Percentiles rank a stretch among this genome's conserved stretches.
phyloP scores from a whole-genome alignment of 2,113 vertebrate genomes.

The Pollimyrus isidori region DNA sequence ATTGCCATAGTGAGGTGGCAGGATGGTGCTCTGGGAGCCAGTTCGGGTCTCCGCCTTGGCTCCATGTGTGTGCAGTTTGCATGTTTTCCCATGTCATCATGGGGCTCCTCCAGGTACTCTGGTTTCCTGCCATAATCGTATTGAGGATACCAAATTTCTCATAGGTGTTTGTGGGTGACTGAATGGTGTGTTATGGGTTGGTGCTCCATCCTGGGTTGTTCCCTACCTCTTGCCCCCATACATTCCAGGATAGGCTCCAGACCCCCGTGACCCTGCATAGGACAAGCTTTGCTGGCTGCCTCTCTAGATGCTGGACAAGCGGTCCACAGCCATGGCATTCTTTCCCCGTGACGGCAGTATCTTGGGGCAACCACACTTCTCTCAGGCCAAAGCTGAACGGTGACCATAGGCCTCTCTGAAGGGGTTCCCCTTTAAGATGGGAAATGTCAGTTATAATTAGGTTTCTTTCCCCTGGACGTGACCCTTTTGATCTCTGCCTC shows the following conservation, averaged over 20 bases:
- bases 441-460: constrained; percentile 46
- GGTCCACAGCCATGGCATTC: constrained; percentile 32
- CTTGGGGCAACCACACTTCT: constrained; percentile 37
- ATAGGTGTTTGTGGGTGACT: background rate
- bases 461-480: constrained; percentile 39
- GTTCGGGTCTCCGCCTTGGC: background rate
- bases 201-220: background rate
- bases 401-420: constrained; percentile 35
- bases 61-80: background rate
- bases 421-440: constrained; percentile 49
- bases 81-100: background rate
- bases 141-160: background rate
- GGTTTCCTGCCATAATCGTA: background rate
- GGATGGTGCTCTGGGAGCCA: background rate
- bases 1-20: background rate
- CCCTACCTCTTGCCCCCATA: background rate
- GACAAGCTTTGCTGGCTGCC: constrained; percentile 19
- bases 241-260: background rate
- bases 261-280: background rate
- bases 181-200: background rate
- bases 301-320: constrained; percentile 26
- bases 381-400: background rate
- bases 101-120: background rate
- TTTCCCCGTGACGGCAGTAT: constrained; percentile 39
- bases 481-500: constrained; percentile 31